A percentile compares a stretch with the other conserved stretches of the same genome.
These are phyloP conservation scores for Regulus satrapa DNA, from an alignment of 2,113 vertebrate genomes.

Conservation along the genomic window DNA sequence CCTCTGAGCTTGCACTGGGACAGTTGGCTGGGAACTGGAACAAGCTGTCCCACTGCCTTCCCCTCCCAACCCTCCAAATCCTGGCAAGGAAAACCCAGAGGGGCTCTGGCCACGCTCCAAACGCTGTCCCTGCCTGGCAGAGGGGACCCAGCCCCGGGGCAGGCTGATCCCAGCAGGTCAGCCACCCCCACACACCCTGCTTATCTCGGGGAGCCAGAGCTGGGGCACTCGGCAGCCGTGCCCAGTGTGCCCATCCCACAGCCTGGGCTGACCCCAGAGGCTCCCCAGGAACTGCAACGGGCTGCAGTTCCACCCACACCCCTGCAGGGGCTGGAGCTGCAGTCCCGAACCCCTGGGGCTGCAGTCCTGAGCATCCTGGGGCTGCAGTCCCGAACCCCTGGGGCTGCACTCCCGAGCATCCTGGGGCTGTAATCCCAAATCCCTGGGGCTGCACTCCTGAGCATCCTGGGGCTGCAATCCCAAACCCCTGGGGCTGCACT, in stretches of 20 bases:
- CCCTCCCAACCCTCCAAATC: background rate
- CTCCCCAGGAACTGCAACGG: accelerated
- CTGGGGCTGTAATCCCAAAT: background rate
- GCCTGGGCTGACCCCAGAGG: background rate
- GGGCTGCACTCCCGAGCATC: background rate
- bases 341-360: background rate
- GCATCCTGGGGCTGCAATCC: background rate
- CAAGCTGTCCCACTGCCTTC: background rate
- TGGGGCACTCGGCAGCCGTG: background rate
- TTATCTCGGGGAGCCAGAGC: constrained; percentile 22
- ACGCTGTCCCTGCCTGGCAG: accelerated
- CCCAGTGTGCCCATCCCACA: background rate
- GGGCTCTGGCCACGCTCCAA: accelerated
- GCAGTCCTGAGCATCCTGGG: background rate
- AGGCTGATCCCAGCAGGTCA: background rate
- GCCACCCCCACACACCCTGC: background rate
- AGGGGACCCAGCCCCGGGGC: background rate
- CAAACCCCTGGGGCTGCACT: background rate
- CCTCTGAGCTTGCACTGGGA: background rate
- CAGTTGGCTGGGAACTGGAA: background rate
- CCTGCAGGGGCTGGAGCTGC: background rate
- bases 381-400: too few species aligned
- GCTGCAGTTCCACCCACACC: accelerated
- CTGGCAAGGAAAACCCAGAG: background rate
- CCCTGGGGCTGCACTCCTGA: background rate